phyloP scores from a whole-genome alignment of 2,888 invertebrate species.

The Macrophya annulata region DNA sequence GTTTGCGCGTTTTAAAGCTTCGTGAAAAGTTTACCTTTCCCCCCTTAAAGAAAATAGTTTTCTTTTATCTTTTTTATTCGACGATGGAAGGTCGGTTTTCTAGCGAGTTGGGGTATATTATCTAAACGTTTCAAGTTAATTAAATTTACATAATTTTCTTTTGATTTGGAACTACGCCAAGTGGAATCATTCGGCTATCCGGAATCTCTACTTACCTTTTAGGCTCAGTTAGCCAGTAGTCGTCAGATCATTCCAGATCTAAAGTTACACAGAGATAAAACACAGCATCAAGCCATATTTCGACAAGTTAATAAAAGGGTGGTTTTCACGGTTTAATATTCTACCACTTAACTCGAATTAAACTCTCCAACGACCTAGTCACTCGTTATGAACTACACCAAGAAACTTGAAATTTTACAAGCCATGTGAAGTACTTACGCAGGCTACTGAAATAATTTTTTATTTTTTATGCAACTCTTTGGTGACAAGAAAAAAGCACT shows the following conservation, averaged over 20 bases:
- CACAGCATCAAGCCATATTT: slow-evolving; percentile 11
- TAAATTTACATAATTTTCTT: slow-evolving; percentile 70
- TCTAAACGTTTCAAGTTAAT: slow-evolving; percentile 70
- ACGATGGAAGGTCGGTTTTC: not conserved
- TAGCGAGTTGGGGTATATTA: slow-evolving; percentile 58
- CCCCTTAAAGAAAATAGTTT: not conserved
- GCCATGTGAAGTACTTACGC: not conserved
- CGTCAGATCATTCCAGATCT: slow-evolving; percentile 19
- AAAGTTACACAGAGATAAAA: not conserved
- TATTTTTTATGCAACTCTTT: not conserved
- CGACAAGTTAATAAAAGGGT: slow-evolving; percentile 17
- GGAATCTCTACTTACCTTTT: not conserved
- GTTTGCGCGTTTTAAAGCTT: not conserved
- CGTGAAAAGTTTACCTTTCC: slow-evolving; percentile 7
- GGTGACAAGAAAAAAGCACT: not conserved
- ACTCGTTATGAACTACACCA: not conserved
- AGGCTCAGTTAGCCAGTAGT: not conserved
- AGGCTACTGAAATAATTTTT: not conserved
- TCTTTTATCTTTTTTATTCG: too few species aligned
- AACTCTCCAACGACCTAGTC: slow-evolving; percentile 32
- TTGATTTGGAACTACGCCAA: slow-evolving; percentile 68
- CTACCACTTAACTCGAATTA: slow-evolving; percentile 34
- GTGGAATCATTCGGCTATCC: slow-evolving; percentile 61
- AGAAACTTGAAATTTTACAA: slow-evolving; percentile 25
- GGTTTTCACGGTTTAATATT: slow-evolving; percentile 30